These are phyloP conservation scores for Mechanitis mazaeus DNA, from an alignment of 2,888 invertebrate species.

Conservation along the genomic window DNA sequence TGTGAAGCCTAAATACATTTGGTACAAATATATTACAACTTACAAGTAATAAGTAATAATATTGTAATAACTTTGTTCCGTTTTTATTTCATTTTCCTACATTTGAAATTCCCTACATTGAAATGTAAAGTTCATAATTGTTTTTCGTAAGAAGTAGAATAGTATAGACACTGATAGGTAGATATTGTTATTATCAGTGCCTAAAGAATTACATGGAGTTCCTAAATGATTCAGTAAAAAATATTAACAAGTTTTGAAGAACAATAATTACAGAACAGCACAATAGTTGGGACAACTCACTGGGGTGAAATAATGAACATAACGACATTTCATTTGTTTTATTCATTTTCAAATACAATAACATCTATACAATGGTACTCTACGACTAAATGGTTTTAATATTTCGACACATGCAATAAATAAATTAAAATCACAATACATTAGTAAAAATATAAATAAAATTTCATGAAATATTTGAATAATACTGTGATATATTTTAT, in stretches of 20 bases:
- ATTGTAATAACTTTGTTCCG: too few species aligned
- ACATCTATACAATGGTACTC: conserved; percentile 75
- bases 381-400: conserved; percentile 68
- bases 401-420: conserved; percentile 69
- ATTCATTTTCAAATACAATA: conserved; percentile 75
- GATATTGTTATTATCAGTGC: too few species aligned
- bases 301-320: conserved; percentile 14
- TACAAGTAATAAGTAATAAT: too few species aligned
- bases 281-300: neutral
- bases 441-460: conserved; percentile 28
- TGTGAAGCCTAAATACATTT: too few species aligned
- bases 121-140: too few species aligned
- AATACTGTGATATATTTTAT: conserved; percentile 29
- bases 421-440: conserved; percentile 27
- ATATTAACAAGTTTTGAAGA: neutral
- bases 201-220: too few species aligned
- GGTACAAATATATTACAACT: too few species aligned
- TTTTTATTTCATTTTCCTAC: too few species aligned
- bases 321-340: conserved; percentile 44
- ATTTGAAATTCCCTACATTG: too few species aligned
- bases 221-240: too few species aligned
- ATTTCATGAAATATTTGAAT: conserved; percentile 16
- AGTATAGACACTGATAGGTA: too few species aligned
- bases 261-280: neutral
- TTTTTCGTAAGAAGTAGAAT: too few species aligned